These are phyloP conservation scores for Parnassius smintheus DNA, from an alignment of 2,888 invertebrate species.

Conservation along the genomic window DNA sequence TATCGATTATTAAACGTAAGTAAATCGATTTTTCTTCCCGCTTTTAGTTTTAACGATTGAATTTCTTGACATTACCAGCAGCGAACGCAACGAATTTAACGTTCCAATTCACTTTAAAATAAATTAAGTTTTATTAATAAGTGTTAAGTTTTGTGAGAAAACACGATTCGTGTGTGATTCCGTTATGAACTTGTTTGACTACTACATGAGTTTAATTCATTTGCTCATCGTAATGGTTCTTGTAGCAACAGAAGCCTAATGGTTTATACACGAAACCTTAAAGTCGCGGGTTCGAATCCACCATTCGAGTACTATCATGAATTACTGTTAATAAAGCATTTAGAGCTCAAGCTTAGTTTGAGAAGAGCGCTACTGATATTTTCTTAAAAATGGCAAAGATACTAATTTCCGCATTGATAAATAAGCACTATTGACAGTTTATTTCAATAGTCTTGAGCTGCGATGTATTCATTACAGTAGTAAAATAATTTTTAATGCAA, in stretches of 20 bases:
- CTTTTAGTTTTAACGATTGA: conserved; percentile 7
- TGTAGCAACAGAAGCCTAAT: too few species aligned
- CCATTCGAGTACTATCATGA: too few species aligned
- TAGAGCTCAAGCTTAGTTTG: too few species aligned
- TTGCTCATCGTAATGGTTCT: conserved; percentile 24
- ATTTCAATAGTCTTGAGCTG: conserved; percentile 18
- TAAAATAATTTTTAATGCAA: too few species aligned
- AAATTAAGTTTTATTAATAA: conserved; percentile 28
- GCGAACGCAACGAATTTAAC: background rate
- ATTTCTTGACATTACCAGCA: conserved; percentile 1
- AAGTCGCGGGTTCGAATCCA: too few species aligned
- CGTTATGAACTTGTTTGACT: conserved; percentile 69
- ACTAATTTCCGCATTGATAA: conserved; percentile 9
- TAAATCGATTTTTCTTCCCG: conserved; percentile 34
- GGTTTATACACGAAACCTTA: too few species aligned
- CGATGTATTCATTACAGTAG: too few species aligned
- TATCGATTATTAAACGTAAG: conserved; percentile 49
- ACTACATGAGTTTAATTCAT: conserved; percentile 37
- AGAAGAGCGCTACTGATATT: too few species aligned
- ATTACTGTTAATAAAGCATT: too few species aligned
- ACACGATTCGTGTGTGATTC: conserved; percentile 57
- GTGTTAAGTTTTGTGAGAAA: conserved; percentile 45
- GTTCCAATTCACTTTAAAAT: conserved; percentile 24
- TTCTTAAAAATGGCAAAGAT: conserved; percentile 1
- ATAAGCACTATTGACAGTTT: conserved; percentile 12